phyloP scores from a whole-genome alignment of 2,797 vertebrate species.

The Chaetophractus vellerosus region DNA sequence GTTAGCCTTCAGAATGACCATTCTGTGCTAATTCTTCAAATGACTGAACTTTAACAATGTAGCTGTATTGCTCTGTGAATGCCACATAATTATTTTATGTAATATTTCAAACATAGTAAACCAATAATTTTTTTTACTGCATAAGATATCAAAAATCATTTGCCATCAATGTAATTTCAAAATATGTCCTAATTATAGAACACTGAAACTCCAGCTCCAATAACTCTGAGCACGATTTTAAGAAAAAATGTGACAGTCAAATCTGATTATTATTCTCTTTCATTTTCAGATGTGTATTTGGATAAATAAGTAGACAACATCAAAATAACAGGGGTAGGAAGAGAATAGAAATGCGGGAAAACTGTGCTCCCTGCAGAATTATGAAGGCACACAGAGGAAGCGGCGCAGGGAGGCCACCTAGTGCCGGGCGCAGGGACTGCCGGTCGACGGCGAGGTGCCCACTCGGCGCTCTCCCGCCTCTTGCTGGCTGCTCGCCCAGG shows the following conservation, averaged over 20 bases:
- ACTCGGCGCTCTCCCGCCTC: background rate
- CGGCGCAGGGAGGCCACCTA: background rate
- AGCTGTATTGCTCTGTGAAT: background rate
- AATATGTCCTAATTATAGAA: background rate
- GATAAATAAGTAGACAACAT: slow-evolving; percentile 5
- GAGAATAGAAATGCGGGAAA: background rate
- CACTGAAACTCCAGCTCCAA: background rate
- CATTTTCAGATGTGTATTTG: slow-evolving; percentile 44
- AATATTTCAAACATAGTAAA: background rate
- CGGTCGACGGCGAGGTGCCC: background rate
- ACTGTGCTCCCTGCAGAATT: background rate
- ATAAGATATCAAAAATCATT: slow-evolving; percentile 19
- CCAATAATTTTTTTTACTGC: background rate
- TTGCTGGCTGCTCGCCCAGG: background rate
- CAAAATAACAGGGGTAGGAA: background rate
- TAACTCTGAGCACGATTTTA: background rate
- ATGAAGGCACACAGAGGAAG: background rate
- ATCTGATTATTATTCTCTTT: background rate
- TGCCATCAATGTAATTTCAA: background rate
- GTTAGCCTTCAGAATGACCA: slow-evolving; percentile 30
- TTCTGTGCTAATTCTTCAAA: slow-evolving; percentile 56
- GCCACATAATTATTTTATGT: background rate
- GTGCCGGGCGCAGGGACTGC: fast-evolving
- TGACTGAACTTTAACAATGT: background rate
- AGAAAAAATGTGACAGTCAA: background rate